Percentiles rank a stretch among this genome's conserved stretches.
These are phyloP conservation scores for Cyprinodon diabolis DNA, from an alignment of 2,797 vertebrate genomes.

Conservation along the genomic window DNA sequence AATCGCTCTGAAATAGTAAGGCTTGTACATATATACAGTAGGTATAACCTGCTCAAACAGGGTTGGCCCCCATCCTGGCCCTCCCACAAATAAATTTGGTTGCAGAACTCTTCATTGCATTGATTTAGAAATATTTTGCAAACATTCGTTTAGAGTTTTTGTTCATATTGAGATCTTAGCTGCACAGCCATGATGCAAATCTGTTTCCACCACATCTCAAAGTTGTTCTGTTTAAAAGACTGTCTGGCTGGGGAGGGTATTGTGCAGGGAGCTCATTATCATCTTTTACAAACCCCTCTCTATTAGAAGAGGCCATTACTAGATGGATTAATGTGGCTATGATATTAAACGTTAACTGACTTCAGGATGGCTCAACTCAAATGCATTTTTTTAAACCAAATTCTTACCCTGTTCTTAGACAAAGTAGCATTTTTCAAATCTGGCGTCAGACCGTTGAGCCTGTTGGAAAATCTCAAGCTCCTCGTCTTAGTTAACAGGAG, in stretches of 20 bases:
- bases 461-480: too few species aligned
- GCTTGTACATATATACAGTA: too few species aligned
- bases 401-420: background rate
- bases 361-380: background rate
- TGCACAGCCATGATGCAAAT: background rate
- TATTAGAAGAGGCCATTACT: constrained; percentile 58
- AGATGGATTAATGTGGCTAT: constrained; percentile 20
- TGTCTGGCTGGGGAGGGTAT: background rate
- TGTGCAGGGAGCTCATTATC: background rate
- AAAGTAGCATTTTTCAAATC: background rate
- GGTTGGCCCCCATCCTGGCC: too few species aligned
- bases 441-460: background rate
- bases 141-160: background rate
- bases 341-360: background rate
- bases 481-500: too few species aligned
- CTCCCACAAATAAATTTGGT: too few species aligned
- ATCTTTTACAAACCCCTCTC: background rate
- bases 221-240: background rate
- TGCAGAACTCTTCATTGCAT: background rate
- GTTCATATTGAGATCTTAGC: background rate
- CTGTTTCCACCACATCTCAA: background rate
- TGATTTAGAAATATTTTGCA: background rate
- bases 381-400: background rate
- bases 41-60: too few species aligned
- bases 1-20: too few species aligned